Evolutionary conservation across 2,113 vertebrate species (phyloP), one percentile per base, ranked within the genome.

Genomic region (Eulemur macaco): DNA sequence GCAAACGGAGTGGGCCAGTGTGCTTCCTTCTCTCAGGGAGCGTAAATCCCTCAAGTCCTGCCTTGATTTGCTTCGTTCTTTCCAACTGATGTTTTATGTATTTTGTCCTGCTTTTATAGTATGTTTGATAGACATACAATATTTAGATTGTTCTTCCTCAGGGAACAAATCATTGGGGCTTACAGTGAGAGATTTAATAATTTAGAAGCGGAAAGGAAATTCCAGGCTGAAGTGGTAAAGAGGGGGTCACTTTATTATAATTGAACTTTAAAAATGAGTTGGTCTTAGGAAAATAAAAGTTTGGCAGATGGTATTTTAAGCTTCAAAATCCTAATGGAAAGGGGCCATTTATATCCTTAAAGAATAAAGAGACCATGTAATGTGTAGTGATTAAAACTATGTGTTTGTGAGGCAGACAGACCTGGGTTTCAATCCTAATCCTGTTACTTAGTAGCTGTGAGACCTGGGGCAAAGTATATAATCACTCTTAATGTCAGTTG

Each of bases 51-150:
- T 76, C 15, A 37, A 74, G 82, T 69, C 20, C 20, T 91, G 34
- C 52, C 14, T n/a, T 77, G 27, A 76, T 81, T 84, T 85, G n/a
- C 15, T 85, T 14, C 60, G 29, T 76, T 54, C 20, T 52, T 69
- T 94, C 27, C 58, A 69, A 93, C 39, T 82, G 34, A 42, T 71
- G 5, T 76, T 50, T 91, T 66, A n/a, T 76, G 18, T 91, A 63
- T 76, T 85, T 89, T 76, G 52, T 91, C 39, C 37, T 95, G 29
- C 34, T 86, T 91, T 95, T 80, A 37, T 42, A 77, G n/a, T 74
- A 54, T 64, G 60, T 84, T 74, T 39, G 34, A 76, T 86, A 37
- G 3, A 14, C 27, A 14, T 64, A 37, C 11, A 66, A 37, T 94
- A 58, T 80, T 73, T 87, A 88, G 50, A 42, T 89, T 89, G 23